Percentiles rank a stretch among this genome's conserved stretches.
phyloP scores from a whole-genome alignment of 2,797 vertebrate species.

The Eupleurogrammus muticus region DNA sequence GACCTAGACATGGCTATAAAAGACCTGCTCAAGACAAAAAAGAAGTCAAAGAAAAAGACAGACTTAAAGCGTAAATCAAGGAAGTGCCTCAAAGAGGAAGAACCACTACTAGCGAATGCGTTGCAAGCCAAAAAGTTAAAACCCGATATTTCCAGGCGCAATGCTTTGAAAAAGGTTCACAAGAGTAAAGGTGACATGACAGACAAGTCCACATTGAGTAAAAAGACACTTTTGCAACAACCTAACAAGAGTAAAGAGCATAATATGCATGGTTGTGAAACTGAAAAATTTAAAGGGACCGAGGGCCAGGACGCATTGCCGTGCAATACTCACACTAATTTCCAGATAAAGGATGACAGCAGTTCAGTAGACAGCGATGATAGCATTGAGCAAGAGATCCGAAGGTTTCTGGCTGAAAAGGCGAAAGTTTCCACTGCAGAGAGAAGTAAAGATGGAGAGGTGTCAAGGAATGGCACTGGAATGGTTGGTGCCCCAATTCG shows the following conservation, averaged over 20 bases:
- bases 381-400: slow-evolving; percentile 96
- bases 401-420: slow-evolving; percentile 93
- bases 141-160: slow-evolving; percentile 53
- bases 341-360: slow-evolving; percentile 83
- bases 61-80: slow-evolving; percentile 84
- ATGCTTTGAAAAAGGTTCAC: slow-evolving; percentile 72
- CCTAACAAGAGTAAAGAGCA: slow-evolving; percentile 45
- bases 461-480: slow-evolving; percentile 38
- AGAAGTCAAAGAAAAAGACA: slow-evolving; percentile 87
- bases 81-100: slow-evolving; percentile 82
- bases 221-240: slow-evolving; percentile 42
- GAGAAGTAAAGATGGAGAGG: slow-evolving; percentile 49
- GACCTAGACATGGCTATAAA: slow-evolving; percentile 95
- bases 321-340: slow-evolving; percentile 14
- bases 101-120: slow-evolving; percentile 63
- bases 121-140: slow-evolving; percentile 73
- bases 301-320: slow-evolving; percentile 20
- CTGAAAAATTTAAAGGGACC: slow-evolving; percentile 28
- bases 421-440: slow-evolving; percentile 85
- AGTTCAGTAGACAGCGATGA: slow-evolving; percentile 95
- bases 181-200: slow-evolving; percentile 49
- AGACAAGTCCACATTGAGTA: slow-evolving; percentile 54
- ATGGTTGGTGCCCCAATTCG: slow-evolving; percentile 7
- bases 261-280: slow-evolving; percentile 39
- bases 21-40: slow-evolving; percentile 93